Conservation (phyloP, 2,113 vertebrate species). For the Misgurnus mizolepis region DNA sequence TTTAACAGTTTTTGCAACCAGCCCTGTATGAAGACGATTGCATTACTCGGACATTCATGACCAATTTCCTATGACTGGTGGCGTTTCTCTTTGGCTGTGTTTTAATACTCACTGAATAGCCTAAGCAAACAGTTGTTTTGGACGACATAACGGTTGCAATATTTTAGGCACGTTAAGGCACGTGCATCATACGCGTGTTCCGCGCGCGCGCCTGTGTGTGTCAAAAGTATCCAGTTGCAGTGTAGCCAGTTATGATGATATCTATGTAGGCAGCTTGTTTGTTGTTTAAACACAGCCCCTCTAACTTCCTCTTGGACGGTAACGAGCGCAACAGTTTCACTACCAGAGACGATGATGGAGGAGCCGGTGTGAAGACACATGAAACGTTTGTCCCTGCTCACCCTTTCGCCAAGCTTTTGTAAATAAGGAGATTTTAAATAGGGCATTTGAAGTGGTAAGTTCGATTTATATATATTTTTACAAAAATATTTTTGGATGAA, state of each 20-base stretch:
- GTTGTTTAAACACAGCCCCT: not conserved
- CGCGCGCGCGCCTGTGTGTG: not conserved
- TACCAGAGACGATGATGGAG: conserved; percentile 14
- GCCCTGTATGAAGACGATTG: not conserved
- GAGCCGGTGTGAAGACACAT: conserved; percentile 11
- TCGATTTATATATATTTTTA: not conserved
- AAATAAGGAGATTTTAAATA: not conserved
- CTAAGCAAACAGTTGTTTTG: not conserved
- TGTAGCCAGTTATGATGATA: too few relatives aligned
- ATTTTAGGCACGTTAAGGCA: not conserved
- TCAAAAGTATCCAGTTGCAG: too few relatives aligned
- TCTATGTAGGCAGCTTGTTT: not conserved
- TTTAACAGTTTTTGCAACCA: conserved; percentile 12
- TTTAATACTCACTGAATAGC: not conserved
- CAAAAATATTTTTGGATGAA: too few relatives aligned
- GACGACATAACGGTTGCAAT: too few relatives aligned
- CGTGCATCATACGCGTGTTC: not conserved
- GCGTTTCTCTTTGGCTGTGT: not conserved
- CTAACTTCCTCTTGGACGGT: conserved; percentile 15
- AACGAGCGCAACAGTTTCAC: not conserved
- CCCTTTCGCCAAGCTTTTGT: not conserved
- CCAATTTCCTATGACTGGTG: not conserved
- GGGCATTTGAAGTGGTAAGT: not conserved
- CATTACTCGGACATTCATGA: conserved; percentile 11
- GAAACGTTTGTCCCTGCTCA: not conserved